phyloP scores from a whole-genome alignment of 2,113 vertebrate genomes.

The Camelus dromedarius region DNA sequence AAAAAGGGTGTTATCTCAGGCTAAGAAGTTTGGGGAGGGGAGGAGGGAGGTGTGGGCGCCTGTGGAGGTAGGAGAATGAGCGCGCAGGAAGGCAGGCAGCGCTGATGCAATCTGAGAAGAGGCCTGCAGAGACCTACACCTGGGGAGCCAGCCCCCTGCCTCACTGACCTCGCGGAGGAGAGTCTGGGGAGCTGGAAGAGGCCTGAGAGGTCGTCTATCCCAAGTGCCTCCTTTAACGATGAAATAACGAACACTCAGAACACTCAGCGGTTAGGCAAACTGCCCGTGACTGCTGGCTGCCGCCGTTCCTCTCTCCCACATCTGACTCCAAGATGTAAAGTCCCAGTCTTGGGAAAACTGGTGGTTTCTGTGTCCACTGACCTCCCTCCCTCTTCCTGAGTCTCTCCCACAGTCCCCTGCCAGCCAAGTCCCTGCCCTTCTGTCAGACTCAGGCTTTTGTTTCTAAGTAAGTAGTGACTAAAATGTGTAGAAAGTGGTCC shows the following conservation, averaged over 20 bases:
- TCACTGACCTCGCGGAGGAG: background rate
- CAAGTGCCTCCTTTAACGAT: background rate
- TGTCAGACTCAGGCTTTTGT: background rate
- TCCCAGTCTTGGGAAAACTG: background rate
- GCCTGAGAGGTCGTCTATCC: background rate
- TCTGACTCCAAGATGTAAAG: background rate
- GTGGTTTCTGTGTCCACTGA: background rate
- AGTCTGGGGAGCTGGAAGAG: background rate
- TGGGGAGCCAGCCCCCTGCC: background rate
- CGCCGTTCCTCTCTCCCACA: background rate
- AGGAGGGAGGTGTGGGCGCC: background rate
- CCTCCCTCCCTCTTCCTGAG: background rate
- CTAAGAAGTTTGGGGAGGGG: background rate
- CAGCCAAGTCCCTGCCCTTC: background rate
- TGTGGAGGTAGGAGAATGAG: background rate
- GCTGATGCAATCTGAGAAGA: conserved; percentile 35
- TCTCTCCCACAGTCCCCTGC: background rate
- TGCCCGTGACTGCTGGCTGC: background rate
- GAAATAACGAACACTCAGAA: background rate
- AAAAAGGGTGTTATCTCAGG: conserved; percentile 62
- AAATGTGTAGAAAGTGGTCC: background rate
- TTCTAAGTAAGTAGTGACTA: background rate
- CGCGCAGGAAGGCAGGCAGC: background rate
- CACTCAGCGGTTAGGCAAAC: background rate
- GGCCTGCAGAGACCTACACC: background rate